A percentile compares a stretch with the other conserved stretches of the same genome.
These are phyloP conservation scores for Sula dactylatra DNA, from an alignment of 2,113 vertebrate species.

Conservation along the genomic window DNA sequence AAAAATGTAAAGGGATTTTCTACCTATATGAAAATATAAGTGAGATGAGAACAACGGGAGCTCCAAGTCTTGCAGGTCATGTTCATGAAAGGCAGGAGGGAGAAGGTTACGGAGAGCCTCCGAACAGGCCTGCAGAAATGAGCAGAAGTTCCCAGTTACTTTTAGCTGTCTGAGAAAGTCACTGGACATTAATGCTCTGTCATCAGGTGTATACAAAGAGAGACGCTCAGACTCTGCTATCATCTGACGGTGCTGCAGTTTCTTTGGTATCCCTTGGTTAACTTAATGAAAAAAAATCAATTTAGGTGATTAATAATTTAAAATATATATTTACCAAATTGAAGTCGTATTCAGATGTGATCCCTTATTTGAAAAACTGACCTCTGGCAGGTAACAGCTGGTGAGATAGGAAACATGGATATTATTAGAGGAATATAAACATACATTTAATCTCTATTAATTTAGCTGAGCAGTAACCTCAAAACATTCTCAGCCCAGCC, in stretches of 20 bases:
- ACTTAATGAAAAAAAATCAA: neutral
- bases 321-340: neutral
- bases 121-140: neutral
- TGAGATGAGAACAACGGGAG: neutral
- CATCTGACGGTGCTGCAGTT: neutral
- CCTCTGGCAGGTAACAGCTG: neutral
- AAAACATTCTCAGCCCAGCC: neutral
- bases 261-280: neutral
- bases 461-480: neutral
- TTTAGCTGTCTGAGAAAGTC: neutral
- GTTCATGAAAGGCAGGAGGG: neutral
- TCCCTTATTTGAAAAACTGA: neutral
- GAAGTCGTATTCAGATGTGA: neutral
- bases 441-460: neutral
- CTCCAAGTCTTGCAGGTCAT: neutral
- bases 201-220: neutral
- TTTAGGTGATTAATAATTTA: neutral
- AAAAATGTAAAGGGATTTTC: neutral
- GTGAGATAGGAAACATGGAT: neutral
- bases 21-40: neutral
- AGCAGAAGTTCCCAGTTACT: neutral
- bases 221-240: neutral
- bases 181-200: neutral
- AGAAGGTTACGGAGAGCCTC: neutral
- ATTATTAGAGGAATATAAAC: neutral